Percentiles rank a stretch among this genome's conserved stretches.
Conservation (phyloP, 2,113 vertebrate species). For the Eonycteris spelaea region DNA sequence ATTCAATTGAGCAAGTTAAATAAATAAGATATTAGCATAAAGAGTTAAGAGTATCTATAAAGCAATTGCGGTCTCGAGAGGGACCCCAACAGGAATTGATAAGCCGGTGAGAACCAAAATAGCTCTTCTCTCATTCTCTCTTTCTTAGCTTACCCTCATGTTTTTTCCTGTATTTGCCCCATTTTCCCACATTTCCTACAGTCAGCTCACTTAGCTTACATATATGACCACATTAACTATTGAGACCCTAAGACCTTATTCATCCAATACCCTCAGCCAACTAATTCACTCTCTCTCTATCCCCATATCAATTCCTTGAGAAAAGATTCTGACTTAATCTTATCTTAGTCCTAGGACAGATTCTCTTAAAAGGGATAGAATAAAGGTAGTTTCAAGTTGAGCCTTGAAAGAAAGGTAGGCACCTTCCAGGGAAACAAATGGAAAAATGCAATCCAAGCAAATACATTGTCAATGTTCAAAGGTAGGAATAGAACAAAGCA, state of each 20-base stretch:
- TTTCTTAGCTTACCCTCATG: not conserved
- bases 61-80: not conserved
- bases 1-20: not conserved
- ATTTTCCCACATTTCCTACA: not conserved
- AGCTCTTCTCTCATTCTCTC: not conserved
- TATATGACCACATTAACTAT: not conserved
- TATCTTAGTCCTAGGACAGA: not conserved
- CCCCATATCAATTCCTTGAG: not conserved
- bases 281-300: not conserved
- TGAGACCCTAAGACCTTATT: not conserved
- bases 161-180: not conserved
- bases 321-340: conserved; percentile 9
- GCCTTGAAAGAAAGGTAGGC: not conserved
- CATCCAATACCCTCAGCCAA: not conserved
- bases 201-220: not conserved
- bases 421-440: not conserved
- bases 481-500: not conserved
- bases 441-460: not conserved
- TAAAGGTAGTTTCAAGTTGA: conserved; percentile 12
- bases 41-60: not conserved
- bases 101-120: not conserved
- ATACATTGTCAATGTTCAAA: not conserved
- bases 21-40: not conserved
- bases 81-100: not conserved
- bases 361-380: not conserved